Base-by-base conservation (phyloP, 2,113 vertebrate species). In the Microtus montanus region DNA sequence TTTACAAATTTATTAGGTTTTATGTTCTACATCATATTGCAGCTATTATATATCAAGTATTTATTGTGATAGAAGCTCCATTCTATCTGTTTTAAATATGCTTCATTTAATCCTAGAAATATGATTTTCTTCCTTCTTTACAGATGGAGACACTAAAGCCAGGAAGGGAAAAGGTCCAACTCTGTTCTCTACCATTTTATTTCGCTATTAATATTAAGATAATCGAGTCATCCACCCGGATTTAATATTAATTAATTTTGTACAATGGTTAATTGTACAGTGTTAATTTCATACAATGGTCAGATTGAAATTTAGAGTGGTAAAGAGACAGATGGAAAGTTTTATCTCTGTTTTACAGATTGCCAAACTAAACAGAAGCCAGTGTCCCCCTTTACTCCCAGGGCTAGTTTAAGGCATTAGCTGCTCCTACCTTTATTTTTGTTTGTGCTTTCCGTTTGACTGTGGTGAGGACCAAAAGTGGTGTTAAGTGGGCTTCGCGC, bases 391-490 rank as follows among this genome's bases (percentile, higher is more conserved):
- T 41, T 85, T 63, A 61, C 49, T 38, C 33, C 26, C 66, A 47
- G 82, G 70, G 86, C 58, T 5, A 89, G n/a, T 88, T 87, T 82
- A 90, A 63, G 85, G 80, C 75, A 64, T 71, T 70, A 47, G 61
- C 64, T 86, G 44, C 52, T 86, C 89, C 78, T 85, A 28, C 26
- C 13, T 82, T n/a, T 89, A 63, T 80, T 91, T 89, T 80, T 63
- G 58, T 88, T 92, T 96, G 79, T 84, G 33, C 79, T 91, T 94
- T 86, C 44, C 9, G 64, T 71, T 84, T 75, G 90, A 91, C 71
- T 77, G 58, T 80, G 54, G 64, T 77, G 52, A 77, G 86, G 86
- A 93, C 64, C 77, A 78, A 95, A 93, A 93, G 89, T 54, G 41
- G 33, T 71, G 80, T 93, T 41, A 44, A 88, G 47, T 66, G 79